Evolutionary conservation across 2,888 invertebrate genomes (phyloP).

Genomic region (Cosmorhoe ocellata): DNA sequence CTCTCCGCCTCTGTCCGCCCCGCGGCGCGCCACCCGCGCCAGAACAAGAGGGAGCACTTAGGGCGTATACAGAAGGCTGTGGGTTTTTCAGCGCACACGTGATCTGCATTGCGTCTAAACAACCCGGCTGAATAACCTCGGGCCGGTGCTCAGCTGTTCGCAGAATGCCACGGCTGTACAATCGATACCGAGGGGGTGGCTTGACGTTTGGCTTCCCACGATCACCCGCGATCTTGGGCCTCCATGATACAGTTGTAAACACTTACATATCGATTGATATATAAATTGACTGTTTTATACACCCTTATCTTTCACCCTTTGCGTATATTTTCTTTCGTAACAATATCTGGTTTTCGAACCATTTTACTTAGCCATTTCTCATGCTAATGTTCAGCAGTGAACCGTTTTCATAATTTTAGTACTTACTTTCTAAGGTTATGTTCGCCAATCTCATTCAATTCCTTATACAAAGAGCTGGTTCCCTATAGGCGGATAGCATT

Average conservation of each 20-base stretch:
- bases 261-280: conserved; percentile 11
- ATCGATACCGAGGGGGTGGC: conserved; percentile 69
- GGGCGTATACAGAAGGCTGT: conserved; percentile 70
- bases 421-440: not conserved
- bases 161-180: conserved; percentile 59
- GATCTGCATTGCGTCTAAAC: conserved; percentile 83
- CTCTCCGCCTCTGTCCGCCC: conserved; percentile 35
- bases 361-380: no score
- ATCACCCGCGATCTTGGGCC: conserved; percentile 16
- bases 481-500: conserved; percentile 13
- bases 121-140: conserved; percentile 76
- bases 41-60: conserved; percentile 47
- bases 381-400: not conserved
- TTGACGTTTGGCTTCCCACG: conserved; percentile 38
- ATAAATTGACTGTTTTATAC: conserved; percentile 10
- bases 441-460: conserved; percentile 14
- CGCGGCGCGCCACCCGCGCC: conserved; percentile 3
- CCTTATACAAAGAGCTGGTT: conserved; percentile 14
- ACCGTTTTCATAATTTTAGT: not conserved
- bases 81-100: conserved; percentile 75
- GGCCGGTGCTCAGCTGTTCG: conserved; percentile 69
- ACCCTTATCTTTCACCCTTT: conserved; percentile 8
- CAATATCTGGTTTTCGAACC: not conserved
- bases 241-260: conserved; percentile 18
- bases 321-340: not conserved